Base-by-base conservation (phyloP, 2,888 invertebrate genomes). In the Spialia ferax region DNA sequence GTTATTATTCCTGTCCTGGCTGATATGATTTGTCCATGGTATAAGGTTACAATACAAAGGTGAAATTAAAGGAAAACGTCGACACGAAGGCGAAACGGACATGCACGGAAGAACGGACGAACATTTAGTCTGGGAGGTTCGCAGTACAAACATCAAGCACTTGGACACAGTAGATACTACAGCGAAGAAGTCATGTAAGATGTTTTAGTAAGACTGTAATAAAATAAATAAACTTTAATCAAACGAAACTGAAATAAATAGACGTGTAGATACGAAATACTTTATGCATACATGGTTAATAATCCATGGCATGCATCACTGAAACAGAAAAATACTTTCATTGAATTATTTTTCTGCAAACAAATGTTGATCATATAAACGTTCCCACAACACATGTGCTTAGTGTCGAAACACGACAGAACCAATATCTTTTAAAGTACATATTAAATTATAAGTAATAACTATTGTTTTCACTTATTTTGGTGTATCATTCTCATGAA, bases 251-350 rank as follows among this genome's bases (percentile, higher is more conserved):
- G n/a, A 35, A 32, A 61, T 35, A 50, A 13, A 61, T 50, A 61
- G 48, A 61, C 61, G 26, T 61, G 48, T 61, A 35, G 11, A 11
- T 56, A 61, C 48, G 42, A 32, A 61, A 61, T 61, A 23, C 50
- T 61, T 61, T 61, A 61, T 50, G 50, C 61, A 61, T 61, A 61
- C 61, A 61, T 61, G 61, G 61, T 48, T 50, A 61, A 50, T 50
- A 61, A 61, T 61, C 61, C 61, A 61, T 61, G 61, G 61, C 48
- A 61, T 61, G 61, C 61, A 61, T 61, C 61, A 50, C 61, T 61
- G 61, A 32, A 61, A 61, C 61, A 61, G 61, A 61, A 61, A 38
- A 61, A 60, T 60, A 60, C 59, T 60, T 26, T 26, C 45, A 18
- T 60, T 60, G 26, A 26, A 60, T 60, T 26, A 45, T 45, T 60